These are phyloP conservation scores for Carpatolechia fugitivella DNA, from an alignment of 2,888 invertebrate genomes.

Conservation along the genomic window DNA sequence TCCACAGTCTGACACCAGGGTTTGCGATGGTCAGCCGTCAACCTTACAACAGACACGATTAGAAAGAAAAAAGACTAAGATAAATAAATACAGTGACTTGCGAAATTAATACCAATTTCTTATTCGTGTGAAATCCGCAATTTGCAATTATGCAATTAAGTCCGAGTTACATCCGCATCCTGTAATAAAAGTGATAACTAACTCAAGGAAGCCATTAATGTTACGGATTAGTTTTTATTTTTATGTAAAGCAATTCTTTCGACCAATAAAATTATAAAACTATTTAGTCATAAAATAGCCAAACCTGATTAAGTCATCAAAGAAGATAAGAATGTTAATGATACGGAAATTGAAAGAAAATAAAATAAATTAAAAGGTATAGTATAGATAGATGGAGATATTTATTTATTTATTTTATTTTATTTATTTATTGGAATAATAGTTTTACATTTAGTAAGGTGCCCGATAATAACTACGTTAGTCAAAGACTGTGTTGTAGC, in stretches of 20 bases:
- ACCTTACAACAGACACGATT: no score
- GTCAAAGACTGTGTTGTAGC: no score
- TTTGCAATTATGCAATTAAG: background rate
- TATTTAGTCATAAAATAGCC: background rate
- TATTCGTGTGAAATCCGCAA: slow-evolving; percentile 10
- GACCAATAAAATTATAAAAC: background rate
- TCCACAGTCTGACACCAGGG: no score
- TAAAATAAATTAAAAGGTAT: no score
- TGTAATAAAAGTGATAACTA: background rate
- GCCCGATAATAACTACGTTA: no score
- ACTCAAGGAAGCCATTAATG: slow-evolving; percentile 4
- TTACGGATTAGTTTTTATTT: background rate
- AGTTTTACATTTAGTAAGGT: no score
- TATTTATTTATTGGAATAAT: no score
- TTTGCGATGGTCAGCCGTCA: no score
- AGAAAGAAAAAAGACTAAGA: background rate
- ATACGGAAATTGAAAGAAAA: background rate
- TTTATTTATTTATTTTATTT: no score
- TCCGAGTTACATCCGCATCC: background rate
- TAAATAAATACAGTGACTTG: background rate
- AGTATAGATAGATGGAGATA: no score
- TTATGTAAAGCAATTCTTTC: background rate
- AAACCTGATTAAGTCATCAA: background rate
- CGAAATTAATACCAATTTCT: background rate
- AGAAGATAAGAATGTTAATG: background rate